Percentiles rank a stretch among this genome's conserved stretches.
Conservation (phyloP, 2,797 vertebrate genomes). For the Macrochelys suwanniensis region DNA sequence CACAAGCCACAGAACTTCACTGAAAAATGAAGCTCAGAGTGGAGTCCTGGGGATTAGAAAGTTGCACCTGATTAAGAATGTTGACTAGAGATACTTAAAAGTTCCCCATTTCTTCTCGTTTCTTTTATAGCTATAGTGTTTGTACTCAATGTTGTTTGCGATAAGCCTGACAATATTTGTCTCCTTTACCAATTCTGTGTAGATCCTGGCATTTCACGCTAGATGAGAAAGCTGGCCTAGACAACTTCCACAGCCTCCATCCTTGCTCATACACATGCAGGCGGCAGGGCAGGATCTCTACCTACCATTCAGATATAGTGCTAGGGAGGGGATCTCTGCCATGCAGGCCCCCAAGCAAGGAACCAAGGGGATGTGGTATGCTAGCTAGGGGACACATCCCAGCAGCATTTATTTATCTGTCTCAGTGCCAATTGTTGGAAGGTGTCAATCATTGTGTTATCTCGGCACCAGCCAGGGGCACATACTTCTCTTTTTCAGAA, state of each 20-base stretch:
- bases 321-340: not conserved
- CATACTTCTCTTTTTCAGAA: not conserved
- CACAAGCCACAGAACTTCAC: not conserved
- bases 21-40: not conserved
- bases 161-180: not conserved
- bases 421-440: fast-evolving
- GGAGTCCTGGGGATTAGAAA: not conserved
- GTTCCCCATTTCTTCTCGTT: not conserved
- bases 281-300: not conserved
- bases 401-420: not conserved
- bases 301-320: not conserved
- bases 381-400: not conserved
- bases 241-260: not conserved
- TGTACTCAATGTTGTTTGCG: slow-evolving; percentile 26
- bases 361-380: not conserved
- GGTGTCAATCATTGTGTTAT: not conserved
- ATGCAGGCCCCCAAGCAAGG: fast-evolving
- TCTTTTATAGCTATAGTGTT: not conserved
- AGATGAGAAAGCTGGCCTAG: slow-evolving; percentile 21
- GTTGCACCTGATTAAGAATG: not conserved
- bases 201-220: not conserved
- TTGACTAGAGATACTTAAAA: not conserved
- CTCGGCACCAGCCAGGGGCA: not conserved
- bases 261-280: not conserved
- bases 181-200: not conserved